These are phyloP conservation scores for Ochropacha duplaris DNA, from an alignment of 2,888 invertebrate species.

Conservation along the genomic window DNA sequence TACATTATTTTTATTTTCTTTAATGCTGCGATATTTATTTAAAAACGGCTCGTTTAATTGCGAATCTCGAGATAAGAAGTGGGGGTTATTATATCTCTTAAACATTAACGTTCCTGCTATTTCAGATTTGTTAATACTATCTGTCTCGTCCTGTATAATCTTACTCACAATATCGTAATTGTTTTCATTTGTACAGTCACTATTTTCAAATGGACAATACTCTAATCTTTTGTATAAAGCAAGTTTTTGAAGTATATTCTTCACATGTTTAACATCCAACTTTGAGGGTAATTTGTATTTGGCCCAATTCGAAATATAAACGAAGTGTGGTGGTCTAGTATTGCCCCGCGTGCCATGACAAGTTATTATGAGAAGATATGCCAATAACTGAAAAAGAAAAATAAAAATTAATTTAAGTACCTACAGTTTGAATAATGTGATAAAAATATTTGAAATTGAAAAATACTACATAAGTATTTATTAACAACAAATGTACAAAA, in stretches of 20 bases:
- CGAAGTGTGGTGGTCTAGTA: conserved; percentile 8
- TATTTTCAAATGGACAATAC: conserved; percentile 33
- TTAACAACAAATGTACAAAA: too few relatives aligned
- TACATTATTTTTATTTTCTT: background rate
- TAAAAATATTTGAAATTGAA: background rate
- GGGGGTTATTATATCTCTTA: background rate
- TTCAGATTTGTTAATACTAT: background rate
- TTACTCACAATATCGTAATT: background rate
- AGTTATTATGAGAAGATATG: background rate
- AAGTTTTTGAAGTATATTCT: conserved; percentile 23
- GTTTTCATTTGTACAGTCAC: background rate
- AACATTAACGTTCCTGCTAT: background rate
- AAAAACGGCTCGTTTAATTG: background rate
- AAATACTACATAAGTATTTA: too few relatives aligned
- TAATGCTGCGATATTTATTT: background rate
- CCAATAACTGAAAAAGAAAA: background rate
- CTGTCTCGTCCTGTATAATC: background rate
- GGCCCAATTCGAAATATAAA: conserved; percentile 33
- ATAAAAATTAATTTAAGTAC: background rate
- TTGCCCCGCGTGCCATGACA: background rate
- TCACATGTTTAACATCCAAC: conserved; percentile 18
- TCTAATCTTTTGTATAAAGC: conserved; percentile 18
- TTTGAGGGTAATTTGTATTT: conserved; percentile 27
- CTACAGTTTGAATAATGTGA: background rate
- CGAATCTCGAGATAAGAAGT: background rate